Conservation (phyloP, 2,113 vertebrate species). For the Halichoeres trimaculatus region DNA sequence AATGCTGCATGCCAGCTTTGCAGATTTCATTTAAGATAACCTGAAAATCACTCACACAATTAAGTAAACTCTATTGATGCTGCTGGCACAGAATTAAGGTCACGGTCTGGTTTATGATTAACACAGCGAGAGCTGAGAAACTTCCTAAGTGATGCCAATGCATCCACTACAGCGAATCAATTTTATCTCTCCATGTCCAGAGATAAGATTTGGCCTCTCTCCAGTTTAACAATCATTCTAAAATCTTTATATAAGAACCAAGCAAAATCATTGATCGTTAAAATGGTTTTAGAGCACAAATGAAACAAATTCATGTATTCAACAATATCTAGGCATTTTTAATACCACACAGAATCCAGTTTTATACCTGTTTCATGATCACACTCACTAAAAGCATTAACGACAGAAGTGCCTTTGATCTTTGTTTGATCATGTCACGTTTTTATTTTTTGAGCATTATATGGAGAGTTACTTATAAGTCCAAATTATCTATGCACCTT, state of each 20-base stretch:
- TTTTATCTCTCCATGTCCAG: neutral
- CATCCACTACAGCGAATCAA: neutral
- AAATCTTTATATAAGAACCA: neutral
- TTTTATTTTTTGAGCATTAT: too few species aligned
- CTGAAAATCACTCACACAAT: conserved; percentile 6
- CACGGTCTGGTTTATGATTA: conserved; percentile 37
- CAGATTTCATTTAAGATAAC: neutral
- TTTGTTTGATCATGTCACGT: too few species aligned
- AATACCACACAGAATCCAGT: too few species aligned
- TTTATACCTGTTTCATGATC: too few species aligned
- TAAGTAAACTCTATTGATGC: conserved; percentile 10
- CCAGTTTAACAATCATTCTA: neutral
- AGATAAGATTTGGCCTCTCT: neutral
- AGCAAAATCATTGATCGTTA: neutral
- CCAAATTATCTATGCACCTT: too few species aligned
- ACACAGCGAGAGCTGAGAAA: conserved; percentile 28
- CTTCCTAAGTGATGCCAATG: neutral
- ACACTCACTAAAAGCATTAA: too few species aligned
- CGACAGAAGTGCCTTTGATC: too few species aligned
- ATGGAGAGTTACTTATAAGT: too few species aligned
- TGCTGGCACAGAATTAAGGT: conserved; percentile 7
- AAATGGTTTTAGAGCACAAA: neutral
- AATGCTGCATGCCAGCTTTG: neutral
- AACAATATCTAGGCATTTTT: neutral
- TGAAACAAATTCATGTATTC: neutral